Base-by-base conservation (phyloP, 2,797 vertebrate species). In the Cirrhinus mrigala region DNA sequence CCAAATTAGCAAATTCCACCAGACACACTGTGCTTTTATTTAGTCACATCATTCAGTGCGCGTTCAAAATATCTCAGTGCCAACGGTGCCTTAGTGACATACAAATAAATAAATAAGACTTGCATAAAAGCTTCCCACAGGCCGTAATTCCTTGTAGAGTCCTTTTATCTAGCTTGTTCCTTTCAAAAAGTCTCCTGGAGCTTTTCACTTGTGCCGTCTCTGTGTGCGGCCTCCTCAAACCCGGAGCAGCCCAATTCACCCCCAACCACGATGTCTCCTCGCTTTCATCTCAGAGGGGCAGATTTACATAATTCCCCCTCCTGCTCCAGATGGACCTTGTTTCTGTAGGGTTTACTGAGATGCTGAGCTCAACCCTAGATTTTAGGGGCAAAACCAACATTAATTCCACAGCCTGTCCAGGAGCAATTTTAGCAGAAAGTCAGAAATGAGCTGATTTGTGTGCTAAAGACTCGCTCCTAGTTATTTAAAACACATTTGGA, bases 401-500 rank as follows among this genome's bases (percentile, higher is more conserved):
- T 73, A 83, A 81, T 37, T 66, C 46, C 54, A 37, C 16, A 74
- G 33, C 50, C n/a, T 77, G 48, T 74, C 64, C 46, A 4, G 15
- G 37, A 80, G 60, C 64, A 22, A 80, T 79, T 29, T 81, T 68
- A 44, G 64, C 50, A 14, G 50, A 70, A 33, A 46, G 79, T 60
- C 27, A 62, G 15, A 81, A 82, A n/a, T 18, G 9, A 75, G 73
- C 48, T 75, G 48, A 75, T 54, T 20, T 22, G 16, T 54, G 54
- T 3, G 22, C 54, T 60, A 70, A 88, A 54, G 29, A 82, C 66
- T 58, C 4, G 18, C 68, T 62, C 24, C 50, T 73, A 80, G 86
- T 86, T 88, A 88, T 82, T 68, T 69, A 52, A 44, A 20, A 84
- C 84, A 73, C 87, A 86, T 82, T 82, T 58, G 15, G 62, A 79